Conservation (phyloP, 1,140 invertebrate genomes). For the Brachionus angularis region DNA sequence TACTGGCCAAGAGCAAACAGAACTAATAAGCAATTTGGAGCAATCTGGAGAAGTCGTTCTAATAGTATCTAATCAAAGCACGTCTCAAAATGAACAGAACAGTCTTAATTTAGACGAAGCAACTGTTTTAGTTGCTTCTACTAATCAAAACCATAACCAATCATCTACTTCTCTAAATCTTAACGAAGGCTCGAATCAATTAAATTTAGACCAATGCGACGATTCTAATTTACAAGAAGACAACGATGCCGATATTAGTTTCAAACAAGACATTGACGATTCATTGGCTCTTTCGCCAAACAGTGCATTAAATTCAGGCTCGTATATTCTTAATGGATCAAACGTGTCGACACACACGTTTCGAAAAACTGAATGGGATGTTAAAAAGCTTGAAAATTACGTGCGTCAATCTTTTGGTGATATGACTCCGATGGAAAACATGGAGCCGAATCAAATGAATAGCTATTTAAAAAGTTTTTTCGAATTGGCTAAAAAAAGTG, state of each 20-base stretch:
- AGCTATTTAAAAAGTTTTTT: conserved; percentile 42
- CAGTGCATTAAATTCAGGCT: not conserved
- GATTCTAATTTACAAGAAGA: conserved; percentile 37
- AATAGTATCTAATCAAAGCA: too few relatives aligned
- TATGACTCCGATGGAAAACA: conserved; percentile 18
- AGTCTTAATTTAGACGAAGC: too few relatives aligned
- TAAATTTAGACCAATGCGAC: conserved; percentile 7
- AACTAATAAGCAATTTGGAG: too few relatives aligned
- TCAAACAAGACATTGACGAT: conserved; percentile 35
- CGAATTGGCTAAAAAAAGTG: conserved; percentile 18
- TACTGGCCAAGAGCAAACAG: too few relatives aligned
- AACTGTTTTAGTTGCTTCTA: not conserved
- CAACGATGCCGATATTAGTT: conserved; percentile 2
- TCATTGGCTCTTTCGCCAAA: not conserved
- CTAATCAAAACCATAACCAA: not conserved
- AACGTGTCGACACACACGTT: conserved; percentile 40
- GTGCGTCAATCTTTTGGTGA: conserved; percentile 23
- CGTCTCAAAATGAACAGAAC: too few relatives aligned
- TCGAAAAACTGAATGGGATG: conserved; percentile 40
- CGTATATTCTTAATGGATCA: not conserved
- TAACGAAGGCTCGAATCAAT: too few relatives aligned
- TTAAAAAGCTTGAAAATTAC: conserved; percentile 21
- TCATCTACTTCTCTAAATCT: not conserved
- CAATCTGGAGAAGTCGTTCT: too few relatives aligned
- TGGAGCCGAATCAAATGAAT: conserved; percentile 25